Conservation (phyloP, 2,113 vertebrate genomes). For the Chionomys nivalis region DNA sequence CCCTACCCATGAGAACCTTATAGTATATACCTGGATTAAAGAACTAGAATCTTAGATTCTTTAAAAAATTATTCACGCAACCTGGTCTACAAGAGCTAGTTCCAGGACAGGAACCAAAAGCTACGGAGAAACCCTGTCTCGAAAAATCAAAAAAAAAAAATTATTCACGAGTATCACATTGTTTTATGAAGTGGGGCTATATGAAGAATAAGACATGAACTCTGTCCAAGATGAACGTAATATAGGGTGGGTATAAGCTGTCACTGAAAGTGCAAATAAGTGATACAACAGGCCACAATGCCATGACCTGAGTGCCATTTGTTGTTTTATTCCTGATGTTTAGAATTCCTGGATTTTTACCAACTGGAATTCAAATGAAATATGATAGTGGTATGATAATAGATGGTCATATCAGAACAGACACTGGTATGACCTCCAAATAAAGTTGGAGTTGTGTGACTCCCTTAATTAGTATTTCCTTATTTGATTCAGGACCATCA, state of each 20-base stretch:
- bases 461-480: background rate
- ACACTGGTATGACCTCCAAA: background rate
- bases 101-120: too few species aligned
- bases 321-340: background rate
- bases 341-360: background rate
- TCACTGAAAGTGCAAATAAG: background rate
- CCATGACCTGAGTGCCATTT: background rate
- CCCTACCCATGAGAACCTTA: background rate
- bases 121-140: too few species aligned
- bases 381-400: background rate
- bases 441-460: background rate
- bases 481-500: too few species aligned
- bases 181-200: background rate
- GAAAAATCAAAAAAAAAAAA: too few species aligned
- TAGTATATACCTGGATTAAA: background rate
- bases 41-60: background rate
- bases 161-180: background rate
- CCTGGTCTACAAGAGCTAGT: too few species aligned
- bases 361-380: slow-evolving; percentile 15
- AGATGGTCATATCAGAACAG: background rate
- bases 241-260: background rate
- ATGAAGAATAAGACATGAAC: background rate
- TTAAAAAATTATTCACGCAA: background rate
- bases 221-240: background rate
- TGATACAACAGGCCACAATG: background rate